phyloP scores from a whole-genome alignment of 2,113 vertebrate species.

The Ptychochromis oligacanthus region DNA sequence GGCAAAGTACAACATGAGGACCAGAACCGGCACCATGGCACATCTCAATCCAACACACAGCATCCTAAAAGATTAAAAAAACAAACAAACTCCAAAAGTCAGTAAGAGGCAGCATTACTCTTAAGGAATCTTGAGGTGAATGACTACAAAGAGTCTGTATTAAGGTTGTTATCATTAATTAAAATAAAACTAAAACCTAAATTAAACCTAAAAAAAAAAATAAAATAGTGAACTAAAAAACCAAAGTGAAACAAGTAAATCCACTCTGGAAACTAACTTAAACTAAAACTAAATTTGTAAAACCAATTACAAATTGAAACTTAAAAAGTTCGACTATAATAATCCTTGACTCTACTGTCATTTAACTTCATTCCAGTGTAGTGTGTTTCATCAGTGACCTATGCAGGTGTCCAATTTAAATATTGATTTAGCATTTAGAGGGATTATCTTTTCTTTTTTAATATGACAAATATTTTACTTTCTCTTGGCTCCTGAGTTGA shows the following conservation, averaged over 20 bases:
- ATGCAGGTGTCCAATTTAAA: not conserved
- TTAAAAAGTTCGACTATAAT: too few species aligned
- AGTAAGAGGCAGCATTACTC: too few species aligned
- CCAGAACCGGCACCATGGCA: too few species aligned
- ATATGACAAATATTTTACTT: not conserved
- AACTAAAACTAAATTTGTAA: not conserved
- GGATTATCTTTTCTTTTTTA: not conserved
- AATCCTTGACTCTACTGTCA: not conserved
- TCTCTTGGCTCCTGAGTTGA: not conserved
- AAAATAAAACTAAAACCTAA: not conserved
- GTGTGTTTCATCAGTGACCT: not conserved
- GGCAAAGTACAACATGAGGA: not conserved
- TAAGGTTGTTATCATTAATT: not conserved
- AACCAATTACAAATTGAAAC: not conserved
- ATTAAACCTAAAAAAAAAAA: too few species aligned
- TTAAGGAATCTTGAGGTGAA: too few species aligned
- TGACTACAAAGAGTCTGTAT: too few species aligned
- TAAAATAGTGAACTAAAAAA: not conserved
- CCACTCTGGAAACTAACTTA: not conserved
- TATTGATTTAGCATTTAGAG: not conserved
- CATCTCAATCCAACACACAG: too few species aligned
- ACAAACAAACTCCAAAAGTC: too few species aligned
- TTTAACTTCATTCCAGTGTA: not conserved
- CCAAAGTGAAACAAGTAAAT: not conserved
- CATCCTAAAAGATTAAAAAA: too few species aligned